Conservation (phyloP, 2,113 vertebrate species). For the Rhinolophus sinicus region DNA sequence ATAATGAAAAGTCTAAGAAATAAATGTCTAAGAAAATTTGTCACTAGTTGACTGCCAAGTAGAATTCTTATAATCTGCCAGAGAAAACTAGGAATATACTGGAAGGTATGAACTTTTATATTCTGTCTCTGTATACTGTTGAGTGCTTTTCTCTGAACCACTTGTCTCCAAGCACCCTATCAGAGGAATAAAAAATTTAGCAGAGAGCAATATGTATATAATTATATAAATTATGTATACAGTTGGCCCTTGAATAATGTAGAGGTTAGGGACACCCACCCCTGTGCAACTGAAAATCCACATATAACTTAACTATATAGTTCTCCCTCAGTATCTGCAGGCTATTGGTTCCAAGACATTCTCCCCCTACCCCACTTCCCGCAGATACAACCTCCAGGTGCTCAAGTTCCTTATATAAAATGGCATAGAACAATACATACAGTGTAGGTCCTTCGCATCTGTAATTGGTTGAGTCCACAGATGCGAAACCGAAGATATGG, state of each 20-base stretch:
- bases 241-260: neutral
- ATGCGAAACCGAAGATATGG: too few relatives aligned
- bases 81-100: neutral
- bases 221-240: neutral
- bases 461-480: neutral
- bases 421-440: neutral
- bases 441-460: neutral
- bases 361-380: fast-evolving
- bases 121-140: neutral
- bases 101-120: neutral
- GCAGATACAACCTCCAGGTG: too few relatives aligned
- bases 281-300: neutral
- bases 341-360: neutral
- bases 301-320: neutral
- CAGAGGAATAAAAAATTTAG: neutral
- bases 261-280: neutral
- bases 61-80: neutral
- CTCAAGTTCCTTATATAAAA: neutral
- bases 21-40: neutral
- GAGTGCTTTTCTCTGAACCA: neutral
- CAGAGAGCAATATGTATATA: neutral
- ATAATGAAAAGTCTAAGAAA: neutral
- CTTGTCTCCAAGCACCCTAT: neutral
- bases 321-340: neutral
- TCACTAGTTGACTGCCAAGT: neutral